Evolutionary conservation across 1,140 invertebrate genomes (phyloP), one percentile per base, ranked within the genome.

Genomic region (Aphaenogaster rudis): DNA sequence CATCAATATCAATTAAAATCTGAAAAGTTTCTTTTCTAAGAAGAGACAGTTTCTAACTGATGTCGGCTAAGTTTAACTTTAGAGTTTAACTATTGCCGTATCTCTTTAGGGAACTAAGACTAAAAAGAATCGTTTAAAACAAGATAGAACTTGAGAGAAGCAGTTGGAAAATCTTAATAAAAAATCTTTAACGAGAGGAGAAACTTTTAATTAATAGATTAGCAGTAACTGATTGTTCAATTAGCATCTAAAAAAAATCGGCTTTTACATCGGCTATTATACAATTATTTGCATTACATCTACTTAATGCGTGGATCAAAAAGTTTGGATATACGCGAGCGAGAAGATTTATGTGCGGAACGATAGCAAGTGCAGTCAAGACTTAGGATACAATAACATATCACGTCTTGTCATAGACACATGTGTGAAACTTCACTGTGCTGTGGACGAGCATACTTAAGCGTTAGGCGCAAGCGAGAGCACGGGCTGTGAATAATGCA

Each of bases 401-500:
- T 91, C 90, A 91, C 39, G 81, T 90, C 59, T 74, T 84, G 69
- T 74, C 54, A 61, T 61, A 84, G 54, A 74, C 64, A n/a, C 13
- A 52, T 86, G n/a, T 57, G 36, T 52, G 59, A 81, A 52, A 17
- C 39, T 72, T 36, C 33, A 28, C 33, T 63, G 57, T 74, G 54
- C 87, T 59, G 59, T 63, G 86, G 80, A 84, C 74, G 42, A 64
- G 42, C 21, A 84, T 88, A 88, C 87, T 91, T 87, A 91, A 82
- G 76, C 86, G 63, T 91, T 90, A 80, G 33, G 61, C 78, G 76
- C 69, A 69, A 80, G 36, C 86, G 71, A 88, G 77, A 89, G 86
- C 87, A 88, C 59, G 86, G 90, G 91, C 91, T 91, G 91, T 91
- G 90, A 91, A 78, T 89, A 88, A 79, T 82, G 77, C 88, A 67